Conservation (phyloP, 2,797 vertebrate species). For the Pogoniulus pusillus region DNA sequence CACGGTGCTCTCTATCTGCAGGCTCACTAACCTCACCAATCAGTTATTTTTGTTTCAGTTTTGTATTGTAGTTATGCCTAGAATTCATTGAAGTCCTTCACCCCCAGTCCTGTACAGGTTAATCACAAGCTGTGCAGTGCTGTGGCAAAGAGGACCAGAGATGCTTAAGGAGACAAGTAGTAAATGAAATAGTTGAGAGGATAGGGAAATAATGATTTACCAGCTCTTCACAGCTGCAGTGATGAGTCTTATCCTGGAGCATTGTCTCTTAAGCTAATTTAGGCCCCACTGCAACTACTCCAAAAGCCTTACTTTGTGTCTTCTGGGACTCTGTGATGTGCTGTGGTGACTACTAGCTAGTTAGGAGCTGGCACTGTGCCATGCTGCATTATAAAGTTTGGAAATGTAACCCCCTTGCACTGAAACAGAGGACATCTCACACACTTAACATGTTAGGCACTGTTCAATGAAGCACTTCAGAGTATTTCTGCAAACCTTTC, state of each 20-base stretch:
- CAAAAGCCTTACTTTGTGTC: neutral
- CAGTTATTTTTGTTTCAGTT: neutral
- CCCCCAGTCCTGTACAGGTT: neutral
- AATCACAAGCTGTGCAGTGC: neutral
- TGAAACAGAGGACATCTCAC: neutral
- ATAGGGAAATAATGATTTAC: neutral
- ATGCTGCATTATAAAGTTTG: neutral
- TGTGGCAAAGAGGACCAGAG: neutral
- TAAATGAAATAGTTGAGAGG: neutral
- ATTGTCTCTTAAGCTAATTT: neutral
- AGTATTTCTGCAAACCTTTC: neutral
- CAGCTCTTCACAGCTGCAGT: neutral
- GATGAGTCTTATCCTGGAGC: neutral
- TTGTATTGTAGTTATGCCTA: neutral
- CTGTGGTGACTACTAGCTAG: neutral
- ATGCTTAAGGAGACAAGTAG: neutral
- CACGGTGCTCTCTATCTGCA: neutral
- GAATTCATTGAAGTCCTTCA: neutral
- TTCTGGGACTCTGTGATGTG: neutral
- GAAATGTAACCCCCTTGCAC: neutral
- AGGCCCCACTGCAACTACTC: neutral
- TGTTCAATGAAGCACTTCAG: neutral
- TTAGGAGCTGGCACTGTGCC: neutral
- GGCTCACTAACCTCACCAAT: neutral
- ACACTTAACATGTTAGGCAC: rapidly evolving